These are phyloP conservation scores for Hyphantria cunea DNA, from an alignment of 1,140 invertebrate species.

Conservation along the genomic window DNA sequence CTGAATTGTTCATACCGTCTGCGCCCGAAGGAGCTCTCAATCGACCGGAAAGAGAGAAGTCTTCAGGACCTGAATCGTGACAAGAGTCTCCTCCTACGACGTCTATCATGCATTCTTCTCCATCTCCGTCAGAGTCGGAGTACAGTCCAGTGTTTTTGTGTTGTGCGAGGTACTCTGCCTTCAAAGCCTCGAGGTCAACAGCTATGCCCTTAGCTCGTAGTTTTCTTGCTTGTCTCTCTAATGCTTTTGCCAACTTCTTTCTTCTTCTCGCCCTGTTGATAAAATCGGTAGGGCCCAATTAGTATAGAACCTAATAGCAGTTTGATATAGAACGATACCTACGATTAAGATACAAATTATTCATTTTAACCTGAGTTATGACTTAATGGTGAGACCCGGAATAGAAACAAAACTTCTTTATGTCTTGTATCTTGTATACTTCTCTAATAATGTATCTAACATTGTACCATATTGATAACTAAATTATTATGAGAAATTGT, in stretches of 20 bases:
- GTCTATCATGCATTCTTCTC: constrained; percentile 87
- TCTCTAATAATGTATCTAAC: too few species aligned
- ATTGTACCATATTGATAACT: too few species aligned
- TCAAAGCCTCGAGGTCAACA: constrained; percentile 92
- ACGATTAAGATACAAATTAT: background rate
- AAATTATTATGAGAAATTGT: too few species aligned
- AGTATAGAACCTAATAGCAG: constrained; percentile 71
- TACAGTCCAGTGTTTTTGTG: constrained; percentile 84
- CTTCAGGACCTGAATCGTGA: constrained; percentile 83
- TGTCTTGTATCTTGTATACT: too few species aligned
- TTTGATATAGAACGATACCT: background rate
- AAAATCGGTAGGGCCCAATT: constrained; percentile 72
- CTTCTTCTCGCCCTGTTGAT: constrained; percentile 89
- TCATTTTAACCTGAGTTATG: too few species aligned
- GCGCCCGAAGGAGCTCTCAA: constrained; percentile 66
- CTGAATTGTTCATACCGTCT: constrained; percentile 83
- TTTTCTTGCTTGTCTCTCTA: constrained; percentile 95
- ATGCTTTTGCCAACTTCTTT: constrained; percentile 95
- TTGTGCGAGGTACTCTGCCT: constrained; percentile 89
- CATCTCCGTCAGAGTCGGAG: constrained; percentile 87
- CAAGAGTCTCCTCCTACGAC: constrained; percentile 87
- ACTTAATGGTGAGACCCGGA: too few species aligned
- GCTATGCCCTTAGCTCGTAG: constrained; percentile 94
- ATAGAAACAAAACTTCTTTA: too few species aligned
- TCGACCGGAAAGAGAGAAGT: constrained; percentile 74